Evolutionary conservation across 2,888 invertebrate species (phyloP).

Genomic region (Cerastoderma edule): DNA sequence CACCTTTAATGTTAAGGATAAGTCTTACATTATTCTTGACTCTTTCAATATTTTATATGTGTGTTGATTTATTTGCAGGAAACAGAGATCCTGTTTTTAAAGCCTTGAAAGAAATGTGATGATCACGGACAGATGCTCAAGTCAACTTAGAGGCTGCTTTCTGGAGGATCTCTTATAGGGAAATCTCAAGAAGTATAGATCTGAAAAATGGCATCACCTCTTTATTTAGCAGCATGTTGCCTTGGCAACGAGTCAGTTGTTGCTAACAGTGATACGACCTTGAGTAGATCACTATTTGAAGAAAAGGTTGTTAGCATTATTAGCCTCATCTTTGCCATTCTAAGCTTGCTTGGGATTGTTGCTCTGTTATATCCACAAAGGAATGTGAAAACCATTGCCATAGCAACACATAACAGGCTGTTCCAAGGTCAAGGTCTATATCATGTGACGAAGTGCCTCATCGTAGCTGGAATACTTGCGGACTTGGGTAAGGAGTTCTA

Average conservation of each 20-base stretch:
- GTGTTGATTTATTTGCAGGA: too few species aligned
- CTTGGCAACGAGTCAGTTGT: conserved; percentile 53
- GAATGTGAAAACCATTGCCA: conserved; percentile 7
- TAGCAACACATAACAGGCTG: conserved; percentile 10
- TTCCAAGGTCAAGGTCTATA: conserved; percentile 39
- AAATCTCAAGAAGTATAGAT: too few species aligned
- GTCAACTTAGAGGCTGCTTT: too few species aligned
- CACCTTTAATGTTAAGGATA: too few species aligned
- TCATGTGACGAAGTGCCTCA: conserved; percentile 42
- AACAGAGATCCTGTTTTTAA: too few species aligned
- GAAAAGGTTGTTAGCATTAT: conserved; percentile 47
- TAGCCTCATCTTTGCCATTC: conserved; percentile 39
- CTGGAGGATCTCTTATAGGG: too few species aligned
- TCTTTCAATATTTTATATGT: too few species aligned
- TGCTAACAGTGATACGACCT: conserved; percentile 32
- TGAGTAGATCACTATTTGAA: conserved; percentile 22
- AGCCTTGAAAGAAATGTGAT: too few species aligned
- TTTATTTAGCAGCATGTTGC: conserved; percentile 52
- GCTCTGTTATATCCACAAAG: conserved; percentile 39
- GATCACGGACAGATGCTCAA: too few species aligned
- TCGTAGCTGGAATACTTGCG: conserved; percentile 47
- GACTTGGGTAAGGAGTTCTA: conserved; percentile 55
- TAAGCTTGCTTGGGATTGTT: conserved; percentile 41
- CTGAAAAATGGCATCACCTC: conserved; percentile 53
- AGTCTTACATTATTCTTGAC: too few species aligned